Evolutionary conservation across 1,140 invertebrate species (phyloP).

Genomic region (Drosophila tristis): DNA sequence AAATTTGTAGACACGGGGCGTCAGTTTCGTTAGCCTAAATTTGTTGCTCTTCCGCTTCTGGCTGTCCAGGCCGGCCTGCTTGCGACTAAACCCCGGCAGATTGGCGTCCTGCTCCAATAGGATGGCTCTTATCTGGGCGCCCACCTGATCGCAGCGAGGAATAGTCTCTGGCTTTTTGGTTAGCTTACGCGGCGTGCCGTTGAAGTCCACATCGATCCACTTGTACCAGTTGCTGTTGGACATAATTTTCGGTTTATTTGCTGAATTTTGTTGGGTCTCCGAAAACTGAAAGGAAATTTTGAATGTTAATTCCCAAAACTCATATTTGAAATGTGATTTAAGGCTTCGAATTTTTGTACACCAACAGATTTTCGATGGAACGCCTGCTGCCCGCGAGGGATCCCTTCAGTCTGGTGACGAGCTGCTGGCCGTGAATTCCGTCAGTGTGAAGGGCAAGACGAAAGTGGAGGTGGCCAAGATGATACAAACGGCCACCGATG

Average conservation of each 20-base stretch:
- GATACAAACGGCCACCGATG: constrained; percentile 95
- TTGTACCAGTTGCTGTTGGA: constrained; percentile 30
- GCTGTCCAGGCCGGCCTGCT: constrained; percentile 45
- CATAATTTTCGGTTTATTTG: constrained; percentile 26
- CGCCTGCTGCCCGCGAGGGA: constrained; percentile 95
- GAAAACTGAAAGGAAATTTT: too few species aligned
- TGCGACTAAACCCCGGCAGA: constrained; percentile 19
- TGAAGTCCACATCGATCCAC: background rate
- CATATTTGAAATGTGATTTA: background rate
- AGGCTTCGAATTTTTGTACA: background rate
- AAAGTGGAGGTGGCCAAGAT: constrained; percentile 99
- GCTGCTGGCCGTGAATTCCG: constrained; percentile 95
- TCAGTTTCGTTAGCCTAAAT: background rate
- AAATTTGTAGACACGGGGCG: constrained; percentile 8
- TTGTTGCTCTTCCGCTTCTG: background rate
- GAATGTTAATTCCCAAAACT: too few species aligned
- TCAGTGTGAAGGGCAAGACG: constrained; percentile 97
- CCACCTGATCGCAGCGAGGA: constrained; percentile 24
- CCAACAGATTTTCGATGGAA: constrained; percentile 97
- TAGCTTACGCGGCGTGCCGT: background rate
- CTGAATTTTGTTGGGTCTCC: too few species aligned
- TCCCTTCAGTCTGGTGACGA: constrained; percentile 98
- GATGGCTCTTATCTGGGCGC: constrained; percentile 6
- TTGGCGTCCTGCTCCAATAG: constrained; percentile 27
- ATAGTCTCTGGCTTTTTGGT: background rate